phyloP scores from a whole-genome alignment of 2,113 vertebrate genomes.

The Python bivittatus region DNA sequence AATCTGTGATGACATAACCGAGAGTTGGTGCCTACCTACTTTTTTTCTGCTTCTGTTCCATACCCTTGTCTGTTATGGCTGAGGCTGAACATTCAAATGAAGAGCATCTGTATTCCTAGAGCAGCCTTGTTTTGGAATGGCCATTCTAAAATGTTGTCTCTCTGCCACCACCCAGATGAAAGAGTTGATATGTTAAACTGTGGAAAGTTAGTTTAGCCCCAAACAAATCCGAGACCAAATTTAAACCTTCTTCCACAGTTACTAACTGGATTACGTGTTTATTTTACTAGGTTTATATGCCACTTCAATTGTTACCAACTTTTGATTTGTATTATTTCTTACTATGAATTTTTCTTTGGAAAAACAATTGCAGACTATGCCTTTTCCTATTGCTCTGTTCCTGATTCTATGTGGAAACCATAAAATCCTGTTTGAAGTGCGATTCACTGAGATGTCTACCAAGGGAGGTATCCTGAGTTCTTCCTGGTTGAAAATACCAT shows the following conservation, averaged over 20 bases:
- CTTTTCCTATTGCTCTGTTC: not conserved
- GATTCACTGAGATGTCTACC: not conserved
- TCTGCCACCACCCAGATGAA: not conserved
- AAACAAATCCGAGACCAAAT: not conserved
- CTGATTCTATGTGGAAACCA: not conserved
- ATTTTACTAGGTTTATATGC: not conserved
- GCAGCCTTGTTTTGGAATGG: not conserved
- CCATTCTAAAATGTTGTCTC: not conserved
- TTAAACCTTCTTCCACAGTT: not conserved
- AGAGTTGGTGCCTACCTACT: not conserved
- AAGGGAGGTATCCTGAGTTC: not conserved
- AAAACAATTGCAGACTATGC: not conserved
- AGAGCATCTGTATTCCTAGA: not conserved
- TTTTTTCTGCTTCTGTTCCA: not conserved
- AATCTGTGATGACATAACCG: not conserved
- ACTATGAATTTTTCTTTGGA: not conserved
- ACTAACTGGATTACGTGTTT: not conserved
- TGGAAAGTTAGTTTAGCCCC: not conserved
- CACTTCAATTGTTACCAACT: not conserved
- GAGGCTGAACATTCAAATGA: too few relatives aligned
- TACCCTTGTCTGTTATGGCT: too few relatives aligned
- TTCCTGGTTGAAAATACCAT: not conserved
- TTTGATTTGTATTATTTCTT: not conserved
- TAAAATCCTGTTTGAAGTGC: not conserved
- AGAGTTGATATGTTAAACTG: not conserved